Evolutionary conservation across 2,888 invertebrate genomes (phyloP), one percentile per base, ranked within the genome.

Genomic region (Cephus pulcher): DNA sequence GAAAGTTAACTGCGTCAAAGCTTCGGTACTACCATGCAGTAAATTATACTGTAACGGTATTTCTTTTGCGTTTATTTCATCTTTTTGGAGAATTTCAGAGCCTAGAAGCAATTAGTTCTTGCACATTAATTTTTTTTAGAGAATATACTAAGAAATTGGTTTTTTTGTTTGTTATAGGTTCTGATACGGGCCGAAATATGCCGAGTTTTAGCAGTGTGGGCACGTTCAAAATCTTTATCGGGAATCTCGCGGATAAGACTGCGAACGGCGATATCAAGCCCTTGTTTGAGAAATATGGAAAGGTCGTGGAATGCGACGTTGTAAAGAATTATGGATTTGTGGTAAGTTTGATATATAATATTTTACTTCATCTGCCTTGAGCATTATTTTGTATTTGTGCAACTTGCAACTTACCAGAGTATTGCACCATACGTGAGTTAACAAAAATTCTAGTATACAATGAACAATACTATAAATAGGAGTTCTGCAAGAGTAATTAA

Each of bases 321-420:
- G 97, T 98, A 89, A 97, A 98, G 94, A 98, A 98, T 94, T 99
- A 98, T 95, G 99, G 98, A 89, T 99, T 99, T 94, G 98, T 99
- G 93, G 94, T 94, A 89, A 93, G 93, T 91, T 78, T 73, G 73
- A 33, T 74, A 74, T 76, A 35, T 73, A 15, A 30, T 23, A 30
- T 68, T 71, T 68, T 69, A 56, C 23, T 15, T 56, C 23, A 56
- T 56, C 15, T 56, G 15, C 4, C 40, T 56, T 56, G 23, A 56
- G 40, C 40, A 1, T 56, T 56, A 56, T 56, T 56, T 56, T 56
- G 40, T 23, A 2, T 56, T 56, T 56, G 40, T 23, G 40, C 23
- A 56, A 56, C 40, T 56, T 56, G 23, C 40, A 56, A 56, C 40
- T 56, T 56, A 4, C 23, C 40, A 23, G 6, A 23, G 40, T 56